phyloP scores from a whole-genome alignment of 2,113 vertebrate species.

The Gymnorhina tibicen region DNA sequence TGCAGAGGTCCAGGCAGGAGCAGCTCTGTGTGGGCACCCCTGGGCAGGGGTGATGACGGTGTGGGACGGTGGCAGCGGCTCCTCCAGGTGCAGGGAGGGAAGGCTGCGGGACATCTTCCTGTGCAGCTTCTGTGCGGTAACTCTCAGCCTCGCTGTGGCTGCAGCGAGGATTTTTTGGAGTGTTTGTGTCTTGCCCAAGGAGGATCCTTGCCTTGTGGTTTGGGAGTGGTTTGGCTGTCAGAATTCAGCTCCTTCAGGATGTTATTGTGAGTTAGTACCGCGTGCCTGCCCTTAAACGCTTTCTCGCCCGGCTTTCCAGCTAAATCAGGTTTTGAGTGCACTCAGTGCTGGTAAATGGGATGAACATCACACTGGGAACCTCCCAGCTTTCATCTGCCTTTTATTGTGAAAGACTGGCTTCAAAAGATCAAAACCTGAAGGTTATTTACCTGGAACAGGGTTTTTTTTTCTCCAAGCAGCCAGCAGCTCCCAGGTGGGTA shows the following conservation, averaged over 20 bases:
- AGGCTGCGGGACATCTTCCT: neutral
- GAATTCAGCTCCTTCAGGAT: neutral
- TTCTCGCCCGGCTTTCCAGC: neutral
- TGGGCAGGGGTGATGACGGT: neutral
- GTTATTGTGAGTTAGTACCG: neutral
- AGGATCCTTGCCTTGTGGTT: neutral
- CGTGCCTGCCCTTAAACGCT: neutral
- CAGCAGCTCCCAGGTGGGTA: neutral
- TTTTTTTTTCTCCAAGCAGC: neutral
- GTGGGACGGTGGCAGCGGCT: fast-evolving
- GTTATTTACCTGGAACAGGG: constrained; percentile 25
- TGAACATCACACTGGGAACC: neutral
- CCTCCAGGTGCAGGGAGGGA: fast-evolving
- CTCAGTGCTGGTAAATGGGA: neutral
- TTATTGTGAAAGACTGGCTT: neutral
- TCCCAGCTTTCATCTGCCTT: constrained; percentile 8
- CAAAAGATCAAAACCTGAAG: neutral
- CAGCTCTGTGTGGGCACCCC: neutral
- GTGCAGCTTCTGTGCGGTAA: fast-evolving
- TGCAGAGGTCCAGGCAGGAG: neutral
- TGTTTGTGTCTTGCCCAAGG: neutral
- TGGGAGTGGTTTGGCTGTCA: neutral
- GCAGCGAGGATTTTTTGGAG: fast-evolving
- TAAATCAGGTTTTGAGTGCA: neutral
- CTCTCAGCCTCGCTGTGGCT: neutral